A percentile compares a stretch with the other conserved stretches of the same genome.
Conservation (phyloP, 2,888 invertebrate species). For the Neria commutata region DNA sequence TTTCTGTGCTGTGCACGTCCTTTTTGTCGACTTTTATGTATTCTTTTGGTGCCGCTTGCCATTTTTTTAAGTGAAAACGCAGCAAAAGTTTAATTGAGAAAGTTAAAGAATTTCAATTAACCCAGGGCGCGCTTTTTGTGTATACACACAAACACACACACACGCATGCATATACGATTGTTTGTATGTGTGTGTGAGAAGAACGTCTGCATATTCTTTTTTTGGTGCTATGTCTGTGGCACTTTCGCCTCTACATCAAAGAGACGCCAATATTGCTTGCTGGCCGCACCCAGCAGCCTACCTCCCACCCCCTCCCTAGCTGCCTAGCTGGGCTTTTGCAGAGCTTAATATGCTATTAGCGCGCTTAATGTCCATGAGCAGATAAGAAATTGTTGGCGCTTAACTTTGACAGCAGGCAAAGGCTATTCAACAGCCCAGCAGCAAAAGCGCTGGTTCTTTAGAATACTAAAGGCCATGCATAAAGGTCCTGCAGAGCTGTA, state of each 20-base stretch:
- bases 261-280: conserved; percentile 8
- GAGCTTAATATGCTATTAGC: conserved; percentile 42
- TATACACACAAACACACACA: too few species aligned
- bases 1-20: too few species aligned
- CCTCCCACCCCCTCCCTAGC: conserved; percentile 43
- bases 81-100: conserved; percentile 61
- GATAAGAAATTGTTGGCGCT: conserved; percentile 16
- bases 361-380: conserved; percentile 8
- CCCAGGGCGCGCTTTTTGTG: conserved; percentile 57
- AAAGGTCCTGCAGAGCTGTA: not conserved
- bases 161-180: too few species aligned
- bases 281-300: conserved; percentile 43
- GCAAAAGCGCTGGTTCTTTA: too few species aligned
- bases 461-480: too few species aligned
- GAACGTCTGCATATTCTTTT: too few species aligned
- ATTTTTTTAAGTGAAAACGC: conserved; percentile 41
- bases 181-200: too few species aligned
- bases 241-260: conserved; percentile 1
- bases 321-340: conserved; percentile 15
- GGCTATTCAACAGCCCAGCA: too few species aligned
- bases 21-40: too few species aligned
- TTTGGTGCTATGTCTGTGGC: conserved; percentile 26
- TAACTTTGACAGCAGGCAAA: conserved; percentile 26
- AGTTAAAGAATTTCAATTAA: conserved; percentile 62
- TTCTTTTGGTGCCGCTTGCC: too few species aligned